Conservation (phyloP, 2,888 invertebrate species). For the Rhorus exstirpatorius region DNA sequence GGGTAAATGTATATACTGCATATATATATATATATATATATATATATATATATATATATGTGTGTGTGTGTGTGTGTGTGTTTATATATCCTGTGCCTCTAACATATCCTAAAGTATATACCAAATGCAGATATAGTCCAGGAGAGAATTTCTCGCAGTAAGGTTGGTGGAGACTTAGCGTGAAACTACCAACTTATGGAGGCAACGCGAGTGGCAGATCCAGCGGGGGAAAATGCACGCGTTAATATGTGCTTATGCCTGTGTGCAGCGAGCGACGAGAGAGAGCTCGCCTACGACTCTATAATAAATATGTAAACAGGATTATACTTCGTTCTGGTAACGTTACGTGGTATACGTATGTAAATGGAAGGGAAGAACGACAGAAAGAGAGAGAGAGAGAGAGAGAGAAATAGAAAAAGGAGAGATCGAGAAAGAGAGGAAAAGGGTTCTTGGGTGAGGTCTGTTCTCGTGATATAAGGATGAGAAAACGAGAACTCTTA, state of each 20-base stretch:
- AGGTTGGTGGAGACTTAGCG: slow-evolving; percentile 50
- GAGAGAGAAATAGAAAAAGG: not conserved
- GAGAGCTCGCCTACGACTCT: slow-evolving; percentile 63
- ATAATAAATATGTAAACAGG: slow-evolving; percentile 75
- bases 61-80: too few relatives aligned
- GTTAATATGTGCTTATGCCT: not conserved
- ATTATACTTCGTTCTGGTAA: slow-evolving; percentile 69
- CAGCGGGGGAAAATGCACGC: slow-evolving; percentile 13
- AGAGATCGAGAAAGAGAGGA: not conserved
- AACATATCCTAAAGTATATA: slow-evolving; percentile 3
- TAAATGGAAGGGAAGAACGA: slow-evolving; percentile 61
- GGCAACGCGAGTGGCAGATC: slow-evolving; percentile 47
- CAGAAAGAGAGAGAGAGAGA: slow-evolving; percentile 14
- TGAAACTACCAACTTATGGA: slow-evolving; percentile 65
- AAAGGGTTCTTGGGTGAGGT: not conserved
- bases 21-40: slow-evolving; percentile 14
- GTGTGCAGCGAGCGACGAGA: slow-evolving; percentile 15
- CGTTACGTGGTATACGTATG: slow-evolving; percentile 65
- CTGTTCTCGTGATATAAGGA: not conserved
- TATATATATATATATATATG: not conserved
- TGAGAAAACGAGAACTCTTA: slow-evolving; percentile 33
- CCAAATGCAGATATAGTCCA: slow-evolving; percentile 16
- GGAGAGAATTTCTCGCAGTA: slow-evolving; percentile 54
- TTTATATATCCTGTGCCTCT: not conserved
- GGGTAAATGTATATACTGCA: slow-evolving; percentile 7